These are phyloP conservation scores for Adelosebastes latens DNA, from an alignment of 2,797 vertebrate genomes.

Conservation along the genomic window DNA sequence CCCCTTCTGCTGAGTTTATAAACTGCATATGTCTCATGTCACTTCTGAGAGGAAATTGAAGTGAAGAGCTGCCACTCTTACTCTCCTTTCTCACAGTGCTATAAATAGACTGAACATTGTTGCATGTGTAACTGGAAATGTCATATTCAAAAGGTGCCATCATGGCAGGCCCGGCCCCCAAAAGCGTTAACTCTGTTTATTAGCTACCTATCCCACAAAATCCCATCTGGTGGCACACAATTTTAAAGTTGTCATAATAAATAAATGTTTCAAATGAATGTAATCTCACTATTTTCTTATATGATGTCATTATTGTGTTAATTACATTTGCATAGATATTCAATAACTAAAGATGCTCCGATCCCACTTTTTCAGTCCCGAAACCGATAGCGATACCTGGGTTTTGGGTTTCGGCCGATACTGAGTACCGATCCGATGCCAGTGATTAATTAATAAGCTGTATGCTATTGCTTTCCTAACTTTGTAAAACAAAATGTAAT, in stretches of 20 bases:
- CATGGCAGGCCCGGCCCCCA: neutral
- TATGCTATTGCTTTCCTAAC: no score
- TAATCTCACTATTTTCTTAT: neutral
- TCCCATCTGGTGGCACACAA: neutral
- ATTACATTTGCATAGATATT: neutral
- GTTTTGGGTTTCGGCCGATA: no score
- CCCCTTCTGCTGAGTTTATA: neutral
- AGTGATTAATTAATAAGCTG: no score
- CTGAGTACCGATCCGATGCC: no score
- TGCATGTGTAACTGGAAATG: neutral
- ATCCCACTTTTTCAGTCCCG: no score
- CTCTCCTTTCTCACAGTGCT: neutral
- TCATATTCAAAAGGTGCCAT: neutral
- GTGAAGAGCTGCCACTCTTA: neutral
- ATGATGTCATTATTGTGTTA: neutral
- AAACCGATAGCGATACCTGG: no score
- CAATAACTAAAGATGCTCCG: accelerated
- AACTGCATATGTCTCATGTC: neutral
- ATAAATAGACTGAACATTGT: neutral
- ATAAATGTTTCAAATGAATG: neutral
- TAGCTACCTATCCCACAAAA: neutral
- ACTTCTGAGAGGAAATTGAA: neutral
- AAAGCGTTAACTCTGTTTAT: neutral
- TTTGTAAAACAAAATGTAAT: no score
- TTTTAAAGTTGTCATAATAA: neutral